Base-by-base conservation (phyloP, 1,140 invertebrate species). In the Tetramorium simillimum region DNA sequence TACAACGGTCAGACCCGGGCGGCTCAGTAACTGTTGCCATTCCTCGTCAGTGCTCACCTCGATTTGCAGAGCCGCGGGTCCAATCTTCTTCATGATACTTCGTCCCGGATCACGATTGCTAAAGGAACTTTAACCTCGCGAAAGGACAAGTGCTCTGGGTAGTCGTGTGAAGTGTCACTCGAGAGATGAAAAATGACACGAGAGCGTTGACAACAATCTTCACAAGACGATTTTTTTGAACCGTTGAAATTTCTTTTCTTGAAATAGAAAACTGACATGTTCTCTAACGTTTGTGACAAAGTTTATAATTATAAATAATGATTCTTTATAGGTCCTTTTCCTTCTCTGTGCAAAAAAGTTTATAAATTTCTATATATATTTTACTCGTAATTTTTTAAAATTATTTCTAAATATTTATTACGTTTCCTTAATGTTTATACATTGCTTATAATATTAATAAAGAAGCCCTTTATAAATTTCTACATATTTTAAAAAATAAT, bases 31-130 rank as follows among this genome's bases (percentile, higher is more conserved):
- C 92, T 97, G 97, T 82, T 96, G 96, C 97, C 98, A 98, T 90
- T 99, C 98, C 80, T 98, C 97, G 82, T 98, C 97, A 3, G 95
- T 97, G 86, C 95, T 96, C 7, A 98, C 95, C 92, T 98, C 97
- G 7, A 96, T 95, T 94, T 98, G 98, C 5, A 98, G 95, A 75
- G 97, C 96, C 63, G 12, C 67, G 0, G 62, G 16, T 62, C 86
- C 89, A 9, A 76, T 53, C 88, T 90, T 91, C 82, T 72, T 86
- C 14, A 72, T 65, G 24, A 46, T 58, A 33, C 60, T 37, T 33
- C 16, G n/a, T 37, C 21, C 4, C 51, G 37, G 2, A 60, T 14
- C 21, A n/a, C 77, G 18, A 58, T 85, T 67, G 24, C 5, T 67
- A 49, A 40, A 40, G 2, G n/a, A 18, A 80, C 10, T n/a, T 73